phyloP scores from a whole-genome alignment of 2,113 vertebrate genomes.

The Falcunculus frontatus region DNA sequence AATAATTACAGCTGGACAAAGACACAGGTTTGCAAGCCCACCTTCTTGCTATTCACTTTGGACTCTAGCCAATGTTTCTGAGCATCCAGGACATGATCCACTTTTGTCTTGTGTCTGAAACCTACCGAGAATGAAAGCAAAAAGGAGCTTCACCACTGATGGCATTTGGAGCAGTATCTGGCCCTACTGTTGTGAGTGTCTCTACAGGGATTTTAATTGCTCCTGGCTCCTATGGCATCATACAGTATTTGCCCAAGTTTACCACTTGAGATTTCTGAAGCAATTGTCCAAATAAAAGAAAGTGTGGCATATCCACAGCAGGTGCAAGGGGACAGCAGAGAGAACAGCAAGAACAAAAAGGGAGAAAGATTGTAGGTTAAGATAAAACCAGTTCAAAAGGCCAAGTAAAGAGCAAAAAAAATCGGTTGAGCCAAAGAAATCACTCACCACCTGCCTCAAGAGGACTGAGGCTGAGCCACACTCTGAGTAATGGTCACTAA shows the following conservation, averaged over 20 bases:
- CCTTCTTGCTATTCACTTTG: not conserved
- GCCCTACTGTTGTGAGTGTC: not conserved
- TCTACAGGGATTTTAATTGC: not conserved
- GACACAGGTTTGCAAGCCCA: not conserved
- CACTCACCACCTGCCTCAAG: not conserved
- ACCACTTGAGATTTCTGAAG: not conserved
- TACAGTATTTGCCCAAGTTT: not conserved
- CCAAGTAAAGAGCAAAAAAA: not conserved
- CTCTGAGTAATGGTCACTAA: not conserved
- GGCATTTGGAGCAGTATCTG: not conserved
- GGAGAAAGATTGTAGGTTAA: not conserved
- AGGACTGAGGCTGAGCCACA: not conserved
- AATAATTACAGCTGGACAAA: not conserved
- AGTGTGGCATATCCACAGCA: not conserved
- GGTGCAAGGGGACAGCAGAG: not conserved
- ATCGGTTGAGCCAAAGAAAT: accelerated
- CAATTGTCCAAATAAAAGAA: not conserved
- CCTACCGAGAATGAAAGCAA: not conserved
- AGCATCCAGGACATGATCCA: not conserved
- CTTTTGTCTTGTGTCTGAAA: not conserved
- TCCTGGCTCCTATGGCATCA: not conserved
- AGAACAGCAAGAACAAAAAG: not conserved
- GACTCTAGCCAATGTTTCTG: not conserved
- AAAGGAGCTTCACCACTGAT: not conserved
- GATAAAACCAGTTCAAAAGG: not conserved